These are phyloP conservation scores for Seriola quinqueradiata DNA, from an alignment of 2,113 vertebrate genomes.

Conservation along the genomic window DNA sequence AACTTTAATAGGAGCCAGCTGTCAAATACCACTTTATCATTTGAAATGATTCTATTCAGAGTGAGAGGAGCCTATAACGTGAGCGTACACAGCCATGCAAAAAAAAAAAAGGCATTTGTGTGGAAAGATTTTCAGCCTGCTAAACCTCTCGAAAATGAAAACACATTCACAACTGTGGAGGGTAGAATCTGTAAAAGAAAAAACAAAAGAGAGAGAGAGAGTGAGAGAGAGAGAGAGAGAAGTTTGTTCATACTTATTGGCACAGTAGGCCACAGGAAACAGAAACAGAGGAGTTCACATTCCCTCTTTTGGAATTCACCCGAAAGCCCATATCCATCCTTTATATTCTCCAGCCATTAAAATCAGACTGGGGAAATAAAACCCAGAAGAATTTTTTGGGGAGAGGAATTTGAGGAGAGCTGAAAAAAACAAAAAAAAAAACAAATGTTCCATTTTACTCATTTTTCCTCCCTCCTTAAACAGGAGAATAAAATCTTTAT, in stretches of 20 bases:
- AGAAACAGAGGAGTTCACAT: conserved; percentile 67
- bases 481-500: conserved; percentile 58
- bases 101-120: neutral
- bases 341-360: conserved; percentile 68
- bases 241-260: conserved; percentile 68
- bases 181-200: conserved; percentile 9
- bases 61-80: neutral
- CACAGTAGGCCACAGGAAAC: conserved; percentile 53
- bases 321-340: conserved; percentile 63
- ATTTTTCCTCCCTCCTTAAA: neutral
- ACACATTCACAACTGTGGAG: conserved; percentile 50
- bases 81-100: neutral
- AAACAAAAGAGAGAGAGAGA: neutral
- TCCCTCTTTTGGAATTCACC: conserved; percentile 63
- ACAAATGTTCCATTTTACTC: conserved; percentile 32
- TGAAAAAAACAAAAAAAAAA: neutral
- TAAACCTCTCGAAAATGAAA: conserved; percentile 63
- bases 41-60: conserved; percentile 10
- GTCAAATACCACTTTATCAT: conserved; percentile 35
- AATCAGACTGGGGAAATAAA: conserved; percentile 67
- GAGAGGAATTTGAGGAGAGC: conserved; percentile 47
- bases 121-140: conserved; percentile 46
- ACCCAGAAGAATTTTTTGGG: conserved; percentile 61
- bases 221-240: neutral
- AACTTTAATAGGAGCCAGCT: conserved; percentile 40